phyloP scores from a whole-genome alignment of 2,797 vertebrate genomes.

The Acridotheres tristis region DNA sequence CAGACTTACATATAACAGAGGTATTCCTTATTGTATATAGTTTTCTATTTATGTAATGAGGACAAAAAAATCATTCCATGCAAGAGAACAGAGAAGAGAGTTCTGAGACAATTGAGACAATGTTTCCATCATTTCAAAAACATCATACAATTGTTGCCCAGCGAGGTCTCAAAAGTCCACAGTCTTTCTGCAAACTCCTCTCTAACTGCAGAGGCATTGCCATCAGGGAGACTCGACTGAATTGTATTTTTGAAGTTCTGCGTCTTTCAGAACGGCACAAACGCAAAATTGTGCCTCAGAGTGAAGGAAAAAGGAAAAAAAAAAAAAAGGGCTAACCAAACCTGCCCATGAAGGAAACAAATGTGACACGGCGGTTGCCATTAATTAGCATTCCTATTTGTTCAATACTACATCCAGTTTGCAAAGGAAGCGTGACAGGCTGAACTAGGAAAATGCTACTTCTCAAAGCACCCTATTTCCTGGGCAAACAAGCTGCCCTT shows the following conservation, averaged over 20 bases:
- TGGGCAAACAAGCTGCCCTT: not conserved
- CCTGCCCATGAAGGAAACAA: conserved; percentile 7
- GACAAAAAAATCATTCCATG: not conserved
- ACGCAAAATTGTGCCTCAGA: not conserved
- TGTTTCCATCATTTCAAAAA: not conserved
- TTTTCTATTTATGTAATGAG: not conserved
- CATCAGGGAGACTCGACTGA: not conserved
- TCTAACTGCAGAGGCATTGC: not conserved
- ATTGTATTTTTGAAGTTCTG: not conserved
- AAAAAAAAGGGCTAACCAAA: not conserved
- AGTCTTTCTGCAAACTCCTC: not conserved
- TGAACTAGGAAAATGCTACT: conserved; percentile 30
- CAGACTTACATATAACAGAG: not conserved
- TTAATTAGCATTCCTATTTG: conserved; percentile 43
- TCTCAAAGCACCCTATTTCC: not conserved
- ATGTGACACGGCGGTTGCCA: not conserved
- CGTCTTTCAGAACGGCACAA: not conserved
- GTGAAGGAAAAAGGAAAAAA: not conserved
- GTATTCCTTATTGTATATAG: not conserved
- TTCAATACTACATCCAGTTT: conserved; percentile 40
- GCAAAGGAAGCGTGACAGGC: conserved; percentile 11
- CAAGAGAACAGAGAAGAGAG: not conserved
- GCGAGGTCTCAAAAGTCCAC: not conserved
- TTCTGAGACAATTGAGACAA: not conserved
- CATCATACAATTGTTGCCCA: not conserved